phyloP scores from a whole-genome alignment of 1,140 invertebrate species.

The Eueides isabella region DNA sequence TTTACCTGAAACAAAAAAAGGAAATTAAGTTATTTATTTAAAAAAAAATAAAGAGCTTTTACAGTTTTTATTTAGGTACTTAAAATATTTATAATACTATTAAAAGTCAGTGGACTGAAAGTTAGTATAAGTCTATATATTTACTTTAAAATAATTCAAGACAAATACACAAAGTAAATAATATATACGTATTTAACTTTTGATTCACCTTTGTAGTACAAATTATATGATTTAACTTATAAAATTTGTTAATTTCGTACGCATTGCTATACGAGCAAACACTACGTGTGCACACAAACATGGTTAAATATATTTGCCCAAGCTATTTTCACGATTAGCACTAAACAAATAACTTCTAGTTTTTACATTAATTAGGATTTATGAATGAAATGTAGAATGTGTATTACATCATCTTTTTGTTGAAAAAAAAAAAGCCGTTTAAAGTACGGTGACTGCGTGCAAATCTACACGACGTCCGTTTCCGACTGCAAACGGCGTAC shows the following conservation, averaged over 20 bases:
- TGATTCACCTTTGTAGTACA: neutral
- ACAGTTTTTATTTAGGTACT: no score
- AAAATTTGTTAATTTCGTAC: neutral
- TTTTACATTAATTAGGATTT: neutral
- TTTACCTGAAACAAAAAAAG: conserved; percentile 27
- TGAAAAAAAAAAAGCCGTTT: neutral
- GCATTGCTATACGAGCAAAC: neutral
- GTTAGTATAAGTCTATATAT: no score
- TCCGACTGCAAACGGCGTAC: neutral
- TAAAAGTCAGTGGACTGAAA: no score
- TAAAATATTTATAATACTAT: no score
- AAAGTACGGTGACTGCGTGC: neutral
- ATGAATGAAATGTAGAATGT: neutral
- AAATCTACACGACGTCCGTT: conserved; percentile 1
- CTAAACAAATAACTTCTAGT: neutral
- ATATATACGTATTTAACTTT: neutral
- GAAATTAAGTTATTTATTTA: no score
- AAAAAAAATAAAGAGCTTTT: no score
- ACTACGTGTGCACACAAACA: neutral
- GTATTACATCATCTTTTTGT: conserved; percentile 4
- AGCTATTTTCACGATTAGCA: conserved; percentile 3
- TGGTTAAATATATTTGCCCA: neutral
- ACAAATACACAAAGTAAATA: neutral
- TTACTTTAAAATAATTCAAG: neutral
- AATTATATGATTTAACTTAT: neutral